These are phyloP conservation scores for Borostomias antarcticus DNA, from an alignment of 2,797 vertebrate species.

Conservation along the genomic window DNA sequence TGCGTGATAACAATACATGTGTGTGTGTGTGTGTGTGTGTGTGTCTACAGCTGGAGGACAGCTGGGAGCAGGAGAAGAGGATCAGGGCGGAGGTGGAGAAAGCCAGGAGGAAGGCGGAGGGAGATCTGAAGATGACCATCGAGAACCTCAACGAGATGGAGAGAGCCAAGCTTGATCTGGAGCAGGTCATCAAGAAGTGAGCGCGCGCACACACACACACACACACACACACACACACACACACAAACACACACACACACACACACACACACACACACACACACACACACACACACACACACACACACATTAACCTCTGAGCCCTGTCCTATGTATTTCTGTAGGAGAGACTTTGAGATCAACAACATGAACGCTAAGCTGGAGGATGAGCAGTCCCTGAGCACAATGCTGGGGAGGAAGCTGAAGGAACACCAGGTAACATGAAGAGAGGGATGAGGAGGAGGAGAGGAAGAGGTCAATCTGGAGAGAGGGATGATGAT, in stretches of 20 bases:
- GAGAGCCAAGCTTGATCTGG: conserved; percentile 67
- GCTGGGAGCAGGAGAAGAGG: conserved; percentile 78
- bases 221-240: conserved; percentile 1
- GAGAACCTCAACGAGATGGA: conserved; percentile 76
- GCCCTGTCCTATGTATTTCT: conserved; percentile 12
- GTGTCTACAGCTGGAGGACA: conserved; percentile 67
- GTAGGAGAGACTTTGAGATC: conserved; percentile 77
- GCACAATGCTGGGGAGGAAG: conserved; percentile 74
- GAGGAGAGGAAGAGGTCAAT: neutral
- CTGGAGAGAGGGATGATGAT: neutral
- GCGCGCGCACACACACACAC: conserved; percentile 9
- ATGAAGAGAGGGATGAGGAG: neutral
- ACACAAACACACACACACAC: conserved; percentile 9
- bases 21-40: conserved; percentile 18
- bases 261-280: conserved; percentile 5
- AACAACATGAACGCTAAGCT: conserved; percentile 76
- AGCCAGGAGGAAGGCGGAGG: conserved; percentile 69
- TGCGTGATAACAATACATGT: neutral
- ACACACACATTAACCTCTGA: conserved; percentile 3
- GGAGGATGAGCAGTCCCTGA: conserved; percentile 78
- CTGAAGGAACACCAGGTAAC: conserved; percentile 80
- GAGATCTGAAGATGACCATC: conserved; percentile 73
- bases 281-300: conserved; percentile 4
- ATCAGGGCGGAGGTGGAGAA: conserved; percentile 76
- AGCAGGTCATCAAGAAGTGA: conserved; percentile 77